Evolutionary conservation across 2,888 invertebrate genomes (phyloP).

Genomic region (Heliconius charithonia): DNA sequence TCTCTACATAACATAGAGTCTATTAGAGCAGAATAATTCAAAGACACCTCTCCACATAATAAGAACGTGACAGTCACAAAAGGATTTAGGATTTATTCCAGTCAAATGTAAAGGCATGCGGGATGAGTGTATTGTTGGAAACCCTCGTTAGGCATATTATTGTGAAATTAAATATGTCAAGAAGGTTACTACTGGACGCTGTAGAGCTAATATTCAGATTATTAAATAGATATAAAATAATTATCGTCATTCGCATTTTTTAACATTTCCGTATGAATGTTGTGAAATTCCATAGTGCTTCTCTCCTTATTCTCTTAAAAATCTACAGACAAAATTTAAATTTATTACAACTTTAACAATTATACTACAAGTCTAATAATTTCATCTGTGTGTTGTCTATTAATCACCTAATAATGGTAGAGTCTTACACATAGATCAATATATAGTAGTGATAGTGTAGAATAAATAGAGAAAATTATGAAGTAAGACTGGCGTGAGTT

Average conservation of each 20-base stretch:
- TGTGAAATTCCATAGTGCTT: too few species aligned
- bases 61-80: constrained; percentile 22
- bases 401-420: too few species aligned
- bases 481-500: too few species aligned
- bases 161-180: constrained; percentile 21
- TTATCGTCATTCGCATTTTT: not conserved
- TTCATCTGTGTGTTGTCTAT: too few species aligned
- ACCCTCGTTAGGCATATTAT: constrained; percentile 33
- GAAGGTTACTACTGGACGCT: not conserved
- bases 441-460: too few species aligned
- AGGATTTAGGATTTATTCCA: constrained; percentile 33
- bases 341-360: too few species aligned
- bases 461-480: too few species aligned
- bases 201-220: not conserved
- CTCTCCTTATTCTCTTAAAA: too few species aligned
- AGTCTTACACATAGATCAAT: too few species aligned
- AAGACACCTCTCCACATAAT: constrained; percentile 10
- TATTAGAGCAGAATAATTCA: constrained; percentile 4
- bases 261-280: too few species aligned
- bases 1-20: constrained; percentile 4
- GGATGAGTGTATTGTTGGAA: constrained; percentile 44
- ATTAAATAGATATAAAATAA: not conserved
- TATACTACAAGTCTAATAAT: too few species aligned
- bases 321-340: too few species aligned
- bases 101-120: constrained; percentile 49